phyloP scores from a whole-genome alignment of 2,113 vertebrate species.

The Felis catus region DNA sequence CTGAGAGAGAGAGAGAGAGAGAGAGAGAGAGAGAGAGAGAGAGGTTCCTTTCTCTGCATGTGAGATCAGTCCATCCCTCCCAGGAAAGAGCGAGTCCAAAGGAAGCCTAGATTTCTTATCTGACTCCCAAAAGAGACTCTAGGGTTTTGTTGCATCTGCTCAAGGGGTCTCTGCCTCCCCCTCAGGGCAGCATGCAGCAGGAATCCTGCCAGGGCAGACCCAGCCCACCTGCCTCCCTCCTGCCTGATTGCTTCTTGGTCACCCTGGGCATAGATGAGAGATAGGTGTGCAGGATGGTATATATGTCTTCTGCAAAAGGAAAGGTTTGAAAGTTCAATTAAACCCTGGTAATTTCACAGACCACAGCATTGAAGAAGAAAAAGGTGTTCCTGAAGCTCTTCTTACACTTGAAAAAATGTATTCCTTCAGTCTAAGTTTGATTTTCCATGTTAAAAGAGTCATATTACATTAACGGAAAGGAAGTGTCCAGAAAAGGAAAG shows the following conservation, averaged over 20 bases:
- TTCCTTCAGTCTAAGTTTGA: conserved; percentile 33
- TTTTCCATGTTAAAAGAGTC: conserved; percentile 32
- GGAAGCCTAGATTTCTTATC: not conserved
- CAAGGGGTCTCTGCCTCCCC: not conserved
- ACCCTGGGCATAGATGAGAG: not conserved
- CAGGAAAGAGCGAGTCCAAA: not conserved
- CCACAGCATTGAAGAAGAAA: not conserved
- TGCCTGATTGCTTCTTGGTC: not conserved
- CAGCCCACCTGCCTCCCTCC: not conserved
- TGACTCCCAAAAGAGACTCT: not conserved
- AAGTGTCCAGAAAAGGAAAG: conserved; percentile 28
- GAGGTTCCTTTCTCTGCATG: not conserved
- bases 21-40: too few relatives aligned
- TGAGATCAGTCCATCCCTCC: not conserved
- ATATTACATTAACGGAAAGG: conserved; percentile 48
- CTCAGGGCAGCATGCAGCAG: not conserved
- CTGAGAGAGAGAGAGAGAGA: too few relatives aligned
- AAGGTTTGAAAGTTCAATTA: conserved; percentile 36
- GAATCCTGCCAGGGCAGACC: not conserved
- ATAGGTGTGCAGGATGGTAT: not conserved
- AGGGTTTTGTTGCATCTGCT: not conserved
- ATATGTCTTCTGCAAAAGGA: not conserved
- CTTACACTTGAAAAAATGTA: conserved; percentile 4
- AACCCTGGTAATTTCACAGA: conserved; percentile 40
- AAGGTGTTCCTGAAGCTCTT: not conserved